These are phyloP conservation scores for Pollenia angustigena DNA, from an alignment of 2,888 invertebrate genomes.

Conservation along the genomic window DNA sequence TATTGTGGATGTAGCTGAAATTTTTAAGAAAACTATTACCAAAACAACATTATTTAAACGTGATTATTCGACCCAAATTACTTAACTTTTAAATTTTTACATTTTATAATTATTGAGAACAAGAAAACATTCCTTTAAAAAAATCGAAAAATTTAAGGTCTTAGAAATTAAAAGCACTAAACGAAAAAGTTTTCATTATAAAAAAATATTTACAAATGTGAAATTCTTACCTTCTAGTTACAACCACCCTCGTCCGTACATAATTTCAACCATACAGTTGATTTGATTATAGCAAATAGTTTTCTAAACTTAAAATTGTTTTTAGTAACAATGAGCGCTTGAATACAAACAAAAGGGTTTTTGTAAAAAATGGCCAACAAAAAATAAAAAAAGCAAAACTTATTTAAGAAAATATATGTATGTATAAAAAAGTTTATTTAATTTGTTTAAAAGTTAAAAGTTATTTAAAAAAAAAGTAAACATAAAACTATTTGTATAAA, in stretches of 20 bases:
- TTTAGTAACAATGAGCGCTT: constrained; percentile 36
- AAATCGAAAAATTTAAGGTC: neutral
- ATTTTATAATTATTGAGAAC: constrained; percentile 13
- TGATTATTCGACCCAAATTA: no score
- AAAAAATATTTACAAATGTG: neutral
- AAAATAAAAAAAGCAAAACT: constrained; percentile 2
- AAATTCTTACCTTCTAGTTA: neutral
- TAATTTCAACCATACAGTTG: constrained; percentile 37
- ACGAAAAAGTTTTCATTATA: neutral
- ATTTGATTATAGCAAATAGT: constrained; percentile 58
- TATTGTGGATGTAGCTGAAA: no score
- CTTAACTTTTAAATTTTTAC: neutral
- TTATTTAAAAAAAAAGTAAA: constrained; percentile 11
- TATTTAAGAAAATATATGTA: constrained; percentile 21
- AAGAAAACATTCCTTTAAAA: neutral
- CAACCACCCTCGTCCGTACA: constrained; percentile 24
- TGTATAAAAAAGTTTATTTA: constrained; percentile 57
- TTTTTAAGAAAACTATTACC: no score
- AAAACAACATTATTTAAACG: no score
- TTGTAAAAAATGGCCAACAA: neutral
- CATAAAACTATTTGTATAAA: constrained; percentile 3
- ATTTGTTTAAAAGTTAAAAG: constrained; percentile 41
- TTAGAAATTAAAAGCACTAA: neutral
- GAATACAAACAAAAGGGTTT: constrained; percentile 49
- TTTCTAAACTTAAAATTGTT: constrained; percentile 42